Conservation (phyloP, 2,888 invertebrate genomes). For the Tinea semifulvella region DNA sequence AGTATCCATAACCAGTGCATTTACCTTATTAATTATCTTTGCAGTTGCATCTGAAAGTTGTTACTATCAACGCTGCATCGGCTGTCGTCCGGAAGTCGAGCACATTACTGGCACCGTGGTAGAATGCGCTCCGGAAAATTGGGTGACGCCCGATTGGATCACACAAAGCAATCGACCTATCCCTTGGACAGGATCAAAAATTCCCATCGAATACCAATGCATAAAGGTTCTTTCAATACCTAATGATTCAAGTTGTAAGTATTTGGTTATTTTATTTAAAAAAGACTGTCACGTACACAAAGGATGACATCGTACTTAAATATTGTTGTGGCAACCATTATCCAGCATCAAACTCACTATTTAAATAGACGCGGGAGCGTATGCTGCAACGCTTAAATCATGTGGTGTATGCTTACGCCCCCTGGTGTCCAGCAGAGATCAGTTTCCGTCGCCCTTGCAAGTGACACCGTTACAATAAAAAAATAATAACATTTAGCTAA, state of each 20-base stretch:
- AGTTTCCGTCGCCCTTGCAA: no score
- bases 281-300: no score
- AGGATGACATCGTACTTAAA: no score
- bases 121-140: constrained; percentile 46
- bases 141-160: constrained; percentile 53
- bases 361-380: no score
- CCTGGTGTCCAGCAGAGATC: no score
- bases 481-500: no score
- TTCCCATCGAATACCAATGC: constrained; percentile 51
- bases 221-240: constrained; percentile 57
- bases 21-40: constrained; percentile 8
- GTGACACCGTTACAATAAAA: no score
- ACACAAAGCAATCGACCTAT: constrained; percentile 53
- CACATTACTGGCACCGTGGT: constrained; percentile 30
- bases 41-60: constrained; percentile 47
- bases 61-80: constrained; percentile 46
- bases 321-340: no score
- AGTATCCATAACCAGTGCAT: neutral
- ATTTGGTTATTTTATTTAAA: constrained; percentile 1
- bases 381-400: no score
- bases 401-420: no score
- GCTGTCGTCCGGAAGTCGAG: constrained; percentile 42
- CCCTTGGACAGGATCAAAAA: constrained; percentile 44
- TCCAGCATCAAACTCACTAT: no score
- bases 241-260: constrained; percentile 53